phyloP scores from a whole-genome alignment of 1,140 invertebrate genomes.

The Reticulitermes speratus region DNA sequence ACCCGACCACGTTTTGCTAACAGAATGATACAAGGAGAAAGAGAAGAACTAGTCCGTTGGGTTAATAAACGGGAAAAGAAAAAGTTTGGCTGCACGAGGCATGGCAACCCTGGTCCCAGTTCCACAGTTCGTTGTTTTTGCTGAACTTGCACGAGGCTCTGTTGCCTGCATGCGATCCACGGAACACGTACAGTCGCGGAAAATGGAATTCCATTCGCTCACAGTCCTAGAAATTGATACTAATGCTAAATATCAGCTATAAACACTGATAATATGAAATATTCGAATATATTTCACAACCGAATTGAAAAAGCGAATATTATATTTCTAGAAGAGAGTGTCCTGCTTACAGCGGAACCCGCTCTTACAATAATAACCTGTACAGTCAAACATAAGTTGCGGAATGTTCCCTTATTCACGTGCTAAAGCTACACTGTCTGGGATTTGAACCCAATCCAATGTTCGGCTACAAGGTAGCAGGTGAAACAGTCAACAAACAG shows the following conservation, averaged over 20 bases:
- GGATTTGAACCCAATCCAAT: too few relatives aligned
- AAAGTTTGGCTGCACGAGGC: not conserved
- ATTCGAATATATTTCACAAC: too few relatives aligned
- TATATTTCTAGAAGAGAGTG: too few relatives aligned
- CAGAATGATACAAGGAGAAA: not conserved
- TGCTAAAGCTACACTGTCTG: too few relatives aligned
- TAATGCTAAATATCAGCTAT: not conserved
- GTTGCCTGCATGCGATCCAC: not conserved
- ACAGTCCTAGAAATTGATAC: not conserved
- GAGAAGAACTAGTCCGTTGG: not conserved
- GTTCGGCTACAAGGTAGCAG: too few relatives aligned
- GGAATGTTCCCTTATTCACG: too few relatives aligned
- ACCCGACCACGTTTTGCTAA: not conserved
- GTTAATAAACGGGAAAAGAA: not conserved
- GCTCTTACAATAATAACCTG: too few relatives aligned
- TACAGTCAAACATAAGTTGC: too few relatives aligned
- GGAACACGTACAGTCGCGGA: not conserved
- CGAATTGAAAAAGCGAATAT: too few relatives aligned
- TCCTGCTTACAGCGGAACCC: too few relatives aligned
- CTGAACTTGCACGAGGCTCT: not conserved
- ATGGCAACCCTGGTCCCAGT: not conserved
- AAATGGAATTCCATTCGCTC: not conserved
- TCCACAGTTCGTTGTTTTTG: conserved; percentile 11
- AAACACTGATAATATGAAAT: too few relatives aligned
- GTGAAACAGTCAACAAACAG: too few relatives aligned